Evolutionary conservation across 2,888 invertebrate genomes (phyloP).

Genomic region (Thymelicus acteon): DNA sequence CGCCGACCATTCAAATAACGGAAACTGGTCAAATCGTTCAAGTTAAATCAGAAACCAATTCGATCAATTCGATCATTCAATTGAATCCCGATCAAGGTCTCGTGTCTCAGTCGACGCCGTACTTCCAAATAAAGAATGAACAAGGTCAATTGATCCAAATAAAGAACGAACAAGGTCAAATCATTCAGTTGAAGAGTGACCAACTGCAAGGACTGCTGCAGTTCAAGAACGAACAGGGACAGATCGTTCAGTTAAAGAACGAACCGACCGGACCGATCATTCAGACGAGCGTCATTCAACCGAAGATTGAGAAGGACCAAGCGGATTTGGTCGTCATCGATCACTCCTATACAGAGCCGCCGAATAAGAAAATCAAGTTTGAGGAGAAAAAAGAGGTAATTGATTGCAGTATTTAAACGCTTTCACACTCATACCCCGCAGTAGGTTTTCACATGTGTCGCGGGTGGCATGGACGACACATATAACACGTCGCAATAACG

Average conservation of each 20-base stretch:
- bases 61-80: conserved; percentile 67
- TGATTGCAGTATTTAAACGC: conserved; percentile 7
- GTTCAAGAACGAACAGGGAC: conserved; percentile 69
- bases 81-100: conserved; percentile 60
- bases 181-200: conserved; percentile 73
- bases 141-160: conserved; percentile 79
- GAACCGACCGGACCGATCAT: conserved; percentile 44
- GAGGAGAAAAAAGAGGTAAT: conserved; percentile 69
- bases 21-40: conserved; percentile 80
- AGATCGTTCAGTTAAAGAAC: conserved; percentile 61
- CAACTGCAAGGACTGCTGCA: conserved; percentile 67
- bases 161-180: conserved; percentile 79
- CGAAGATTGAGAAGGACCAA: conserved; percentile 62
- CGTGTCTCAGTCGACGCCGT: conserved; percentile 58
- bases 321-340: conserved; percentile 63
- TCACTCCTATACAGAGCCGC: conserved; percentile 75
- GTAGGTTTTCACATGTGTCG: too few species aligned
- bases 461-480: too few species aligned
- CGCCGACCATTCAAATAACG: conserved; percentile 79
- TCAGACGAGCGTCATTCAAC: conserved; percentile 43
- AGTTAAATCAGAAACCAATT: conserved; percentile 67
- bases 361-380: conserved; percentile 66
- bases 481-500: too few species aligned
- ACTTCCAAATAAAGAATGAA: conserved; percentile 77
- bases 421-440: too few species aligned